Conservation (phyloP, 2,113 vertebrate genomes). For the Muntiacus reevesi region DNA sequence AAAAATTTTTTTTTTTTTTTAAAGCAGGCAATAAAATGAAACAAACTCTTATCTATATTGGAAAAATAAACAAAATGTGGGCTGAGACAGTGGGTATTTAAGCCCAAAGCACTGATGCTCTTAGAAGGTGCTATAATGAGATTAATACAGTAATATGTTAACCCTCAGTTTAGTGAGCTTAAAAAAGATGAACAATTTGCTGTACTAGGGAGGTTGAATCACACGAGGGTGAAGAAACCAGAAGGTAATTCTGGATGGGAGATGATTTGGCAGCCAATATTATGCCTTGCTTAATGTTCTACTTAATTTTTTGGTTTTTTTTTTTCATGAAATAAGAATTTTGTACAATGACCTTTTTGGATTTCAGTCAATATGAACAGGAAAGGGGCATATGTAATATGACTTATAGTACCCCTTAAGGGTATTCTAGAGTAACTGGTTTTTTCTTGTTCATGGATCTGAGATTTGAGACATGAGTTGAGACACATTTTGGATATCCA, state of each 20-base stretch:
- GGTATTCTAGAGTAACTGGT: not conserved
- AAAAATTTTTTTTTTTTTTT: not conserved
- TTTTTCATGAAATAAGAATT: slow-evolving; percentile 16
- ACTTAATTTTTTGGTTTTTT: not conserved
- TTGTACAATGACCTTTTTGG: slow-evolving; percentile 26
- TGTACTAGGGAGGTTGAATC: not conserved
- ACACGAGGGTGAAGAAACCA: not conserved
- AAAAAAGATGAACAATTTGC: not conserved
- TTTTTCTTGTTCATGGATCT: not conserved
- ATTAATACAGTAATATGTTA: not conserved
- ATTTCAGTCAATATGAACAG: slow-evolving; percentile 10
- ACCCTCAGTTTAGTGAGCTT: not conserved
- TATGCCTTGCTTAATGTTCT: not conserved
- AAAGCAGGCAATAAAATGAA: not conserved
- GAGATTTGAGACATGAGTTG: not conserved
- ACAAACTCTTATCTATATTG: not conserved
- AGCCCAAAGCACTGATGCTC: not conserved
- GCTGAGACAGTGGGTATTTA: not conserved
- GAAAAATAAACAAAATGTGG: slow-evolving; percentile 14
- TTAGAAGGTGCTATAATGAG: not conserved
- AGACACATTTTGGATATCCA: not conserved
- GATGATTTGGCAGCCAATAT: not conserved
- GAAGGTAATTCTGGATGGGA: slow-evolving; percentile 13
- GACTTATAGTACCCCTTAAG: not conserved
- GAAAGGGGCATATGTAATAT: not conserved